Base-by-base conservation (phyloP, 2,797 vertebrate genomes). In the Pempheris klunzingeri region DNA sequence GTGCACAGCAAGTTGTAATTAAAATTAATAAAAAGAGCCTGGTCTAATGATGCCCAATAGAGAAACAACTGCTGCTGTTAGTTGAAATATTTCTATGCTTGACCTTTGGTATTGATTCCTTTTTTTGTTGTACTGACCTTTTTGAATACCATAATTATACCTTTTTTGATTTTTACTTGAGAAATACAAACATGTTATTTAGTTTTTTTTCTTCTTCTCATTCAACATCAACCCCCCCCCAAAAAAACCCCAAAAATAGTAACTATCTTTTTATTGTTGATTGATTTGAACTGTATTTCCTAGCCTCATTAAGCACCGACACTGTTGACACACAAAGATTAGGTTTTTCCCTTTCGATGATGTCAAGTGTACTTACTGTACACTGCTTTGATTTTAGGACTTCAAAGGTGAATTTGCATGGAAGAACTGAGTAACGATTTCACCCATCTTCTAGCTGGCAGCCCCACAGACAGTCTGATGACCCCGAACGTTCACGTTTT, bases 381-480 rank as follows among this genome's bases (percentile, higher is more conserved):
- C 22, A 12, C 32, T 4, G 1, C 55, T 41, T 34, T 4, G 15
- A 18, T 34, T 64, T 20, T 18, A 30, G 17, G 43, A 26, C 30
- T 50, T 70, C 11, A 46, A 38, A 30, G 36, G n/a, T 49, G 49
- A 60, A 75, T 72, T 54, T 70, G 64, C n/a, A 67, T 20, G 20
- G 49, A n/a, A 46, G 20, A 43, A 24, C 28, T 50, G 11, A 59
- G 53, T 63, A 49, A 61, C 2, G 4, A 17, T 12, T 32, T 24
- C 38, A 9, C 3, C 54, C n/a, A n/a, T n/a, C 28, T 20, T 41
- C 4, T 17, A 13, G 28, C 60, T 10, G 22, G 10, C 26, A 32
- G 61, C 53, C 39, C 65, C 50, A 71, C 66, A 14, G 73, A 49
- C 26, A 54, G 43, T 61, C 47, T 38, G 53, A 77, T 62, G 74